Base-by-base conservation (phyloP, 2,113 vertebrate genomes). In the Hippocampus abdominalis region DNA sequence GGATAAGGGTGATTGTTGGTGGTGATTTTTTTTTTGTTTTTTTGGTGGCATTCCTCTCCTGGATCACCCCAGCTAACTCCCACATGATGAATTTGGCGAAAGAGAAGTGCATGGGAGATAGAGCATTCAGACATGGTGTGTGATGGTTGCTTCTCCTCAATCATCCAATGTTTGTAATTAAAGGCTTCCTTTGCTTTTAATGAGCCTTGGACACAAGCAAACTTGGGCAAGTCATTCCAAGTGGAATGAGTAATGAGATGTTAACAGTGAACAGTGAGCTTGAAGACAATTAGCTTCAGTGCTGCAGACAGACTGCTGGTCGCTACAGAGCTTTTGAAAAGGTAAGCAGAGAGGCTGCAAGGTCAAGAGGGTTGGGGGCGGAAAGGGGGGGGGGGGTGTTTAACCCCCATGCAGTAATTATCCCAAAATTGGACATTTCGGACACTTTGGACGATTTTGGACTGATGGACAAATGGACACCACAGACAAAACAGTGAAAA, bases 241-340 rank as follows among this genome's bases (percentile, higher is more conserved):
- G 86, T 87, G 78, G 88, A 89, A 86, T 83, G 80, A 82, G 70
- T 88, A 85, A 89, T 88, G 87, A 87, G 85, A 88, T 73, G 64
- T 81, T 84, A 78, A 85, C 77, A 71, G 76, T 83, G 81, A 87
- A 83, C 79, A 75, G 75, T 82, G 76, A 87, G 78, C 75, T 75
- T 44, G 64, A 60, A 84, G 87, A 65, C 86, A 90, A 86, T 89
- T 88, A 88, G 88, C 80, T 84, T 11, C 57, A 51, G 73, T 48
- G 78, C 72, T 48, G 78, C 72, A 86, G 83, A 73, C 88, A 89
- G 84, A 89, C 88, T 81, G 81, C 74, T 81, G 85, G 88, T 84
- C 85, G 76, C 86, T 86, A 73, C 68, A 42, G 63, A 51, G 70
- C 4, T 44, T 75, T 84, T 77, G 80, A 70, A 82, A 27, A 85